phyloP scores from a whole-genome alignment of 2,113 vertebrate genomes.

The Malurus melanocephalus region DNA sequence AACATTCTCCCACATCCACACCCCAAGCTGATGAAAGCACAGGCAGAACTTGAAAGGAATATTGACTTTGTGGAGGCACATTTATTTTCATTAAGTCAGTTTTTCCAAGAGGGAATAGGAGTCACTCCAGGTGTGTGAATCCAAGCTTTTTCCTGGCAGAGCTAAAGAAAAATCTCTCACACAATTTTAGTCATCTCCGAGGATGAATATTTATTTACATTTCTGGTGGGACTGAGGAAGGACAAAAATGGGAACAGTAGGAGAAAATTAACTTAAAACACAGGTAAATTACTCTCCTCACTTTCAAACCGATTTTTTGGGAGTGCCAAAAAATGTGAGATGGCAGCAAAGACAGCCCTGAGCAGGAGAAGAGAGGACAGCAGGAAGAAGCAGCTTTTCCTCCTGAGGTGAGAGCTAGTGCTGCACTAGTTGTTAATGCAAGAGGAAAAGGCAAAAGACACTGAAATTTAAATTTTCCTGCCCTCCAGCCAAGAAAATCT shows the following conservation, averaged over 20 bases:
- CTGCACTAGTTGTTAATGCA: neutral
- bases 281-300: neutral
- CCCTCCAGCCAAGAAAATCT: neutral
- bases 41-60: slow-evolving; percentile 46
- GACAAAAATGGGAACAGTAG: neutral
- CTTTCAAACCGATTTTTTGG: neutral
- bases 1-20: neutral
- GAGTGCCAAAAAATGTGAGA: neutral
- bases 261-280: neutral
- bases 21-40: slow-evolving; percentile 29
- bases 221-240: neutral
- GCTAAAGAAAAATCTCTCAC: neutral
- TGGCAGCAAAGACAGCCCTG: neutral
- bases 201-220: slow-evolving; percentile 37
- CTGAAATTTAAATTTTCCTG: neutral
- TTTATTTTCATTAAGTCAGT: slow-evolving; percentile 53
- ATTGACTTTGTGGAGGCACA: slow-evolving; percentile 37
- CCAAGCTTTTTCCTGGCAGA: slow-evolving; percentile 23
- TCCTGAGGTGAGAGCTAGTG: neutral
- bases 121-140: slow-evolving; percentile 12
- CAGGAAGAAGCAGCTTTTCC: neutral
- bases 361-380: neutral
- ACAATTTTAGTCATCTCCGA: neutral
- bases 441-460: neutral
- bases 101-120: slow-evolving; percentile 30